phyloP scores from a whole-genome alignment of 2,113 vertebrate species.

The Aspiorhynchus laticeps region DNA sequence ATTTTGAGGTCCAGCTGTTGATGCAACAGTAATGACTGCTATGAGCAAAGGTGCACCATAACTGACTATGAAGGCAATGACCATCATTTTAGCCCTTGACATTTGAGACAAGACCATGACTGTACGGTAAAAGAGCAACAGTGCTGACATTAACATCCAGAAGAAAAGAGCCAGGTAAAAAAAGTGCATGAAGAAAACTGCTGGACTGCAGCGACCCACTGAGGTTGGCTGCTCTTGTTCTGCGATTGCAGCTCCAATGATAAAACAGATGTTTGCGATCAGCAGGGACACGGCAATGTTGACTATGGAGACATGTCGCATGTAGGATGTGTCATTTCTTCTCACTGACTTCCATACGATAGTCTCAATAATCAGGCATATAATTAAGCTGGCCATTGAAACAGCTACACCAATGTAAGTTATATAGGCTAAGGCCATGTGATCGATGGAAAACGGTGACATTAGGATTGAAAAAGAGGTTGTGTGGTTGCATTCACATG shows the following conservation, averaged over 20 bases:
- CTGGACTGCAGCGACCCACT: slow-evolving; percentile 72
- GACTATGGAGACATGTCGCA: slow-evolving; percentile 84
- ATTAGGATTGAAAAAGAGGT: slow-evolving; percentile 88
- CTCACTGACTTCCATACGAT: slow-evolving; percentile 80
- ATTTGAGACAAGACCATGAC: not conserved
- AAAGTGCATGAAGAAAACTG: slow-evolving; percentile 75
- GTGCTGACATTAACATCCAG: too few relatives aligned
- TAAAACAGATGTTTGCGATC: slow-evolving; percentile 82
- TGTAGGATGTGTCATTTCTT: slow-evolving; percentile 79
- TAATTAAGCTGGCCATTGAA: slow-evolving; percentile 79
- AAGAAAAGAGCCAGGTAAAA: too few relatives aligned
- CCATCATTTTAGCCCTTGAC: not conserved
- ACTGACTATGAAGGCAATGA: not conserved
- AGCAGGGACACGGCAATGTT: slow-evolving; percentile 84
- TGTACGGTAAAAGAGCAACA: not conserved
- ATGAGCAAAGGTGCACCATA: slow-evolving; percentile 74
- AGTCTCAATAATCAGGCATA: slow-evolving; percentile 80
- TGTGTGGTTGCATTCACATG: slow-evolving; percentile 77
- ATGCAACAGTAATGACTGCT: slow-evolving; percentile 78
- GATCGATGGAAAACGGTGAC: slow-evolving; percentile 65
- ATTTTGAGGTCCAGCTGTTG: slow-evolving; percentile 71
- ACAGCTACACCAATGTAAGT: slow-evolving; percentile 78
- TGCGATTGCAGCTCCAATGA: slow-evolving; percentile 69
- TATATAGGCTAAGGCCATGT: slow-evolving; percentile 14
- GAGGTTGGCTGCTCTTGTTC: slow-evolving; percentile 9